Evolutionary conservation across 2,888 invertebrate species (phyloP).

Genomic region (Sminthurinus aureus): DNA sequence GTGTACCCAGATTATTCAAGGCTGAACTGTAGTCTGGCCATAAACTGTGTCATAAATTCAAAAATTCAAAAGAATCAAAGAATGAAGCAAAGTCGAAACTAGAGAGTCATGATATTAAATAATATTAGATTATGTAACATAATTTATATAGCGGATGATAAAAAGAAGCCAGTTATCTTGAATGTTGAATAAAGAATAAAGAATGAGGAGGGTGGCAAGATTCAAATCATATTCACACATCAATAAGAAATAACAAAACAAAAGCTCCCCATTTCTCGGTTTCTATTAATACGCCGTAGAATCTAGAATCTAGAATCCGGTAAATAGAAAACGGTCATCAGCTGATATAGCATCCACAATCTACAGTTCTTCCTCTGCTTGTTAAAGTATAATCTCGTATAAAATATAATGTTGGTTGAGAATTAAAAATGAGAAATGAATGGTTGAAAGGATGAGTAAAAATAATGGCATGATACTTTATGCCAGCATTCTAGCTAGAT

Average conservation of each 20-base stretch:
- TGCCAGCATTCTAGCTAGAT: too few relatives aligned
- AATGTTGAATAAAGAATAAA: too few relatives aligned
- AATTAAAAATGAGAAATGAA: not conserved
- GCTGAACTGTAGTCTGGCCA: constrained; percentile 87
- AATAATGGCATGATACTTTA: constrained; percentile 21
- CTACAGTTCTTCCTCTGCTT: constrained; percentile 18
- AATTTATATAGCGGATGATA: too few relatives aligned
- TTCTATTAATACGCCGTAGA: too few relatives aligned
- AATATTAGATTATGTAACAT: too few relatives aligned
- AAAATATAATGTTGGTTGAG: constrained; percentile 2
- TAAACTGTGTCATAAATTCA: constrained; percentile 68
- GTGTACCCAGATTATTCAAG: constrained; percentile 87
- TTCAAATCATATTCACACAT: constrained; percentile 31
- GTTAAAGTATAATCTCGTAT: too few relatives aligned
- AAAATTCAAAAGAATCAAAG: too few relatives aligned
- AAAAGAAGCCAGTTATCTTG: not conserved
- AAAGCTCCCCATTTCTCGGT: not conserved
- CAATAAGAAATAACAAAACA: constrained; percentile 32
- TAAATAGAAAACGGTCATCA: too few relatives aligned
- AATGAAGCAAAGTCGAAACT: too few relatives aligned
- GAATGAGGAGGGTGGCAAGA: not conserved
- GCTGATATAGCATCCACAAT: too few relatives aligned
- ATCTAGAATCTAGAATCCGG: too few relatives aligned
- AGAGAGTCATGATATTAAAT: too few relatives aligned
- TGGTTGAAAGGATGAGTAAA: constrained; percentile 15